phyloP scores from a whole-genome alignment of 2,888 invertebrate genomes.

The Latrodectus hesperus region DNA sequence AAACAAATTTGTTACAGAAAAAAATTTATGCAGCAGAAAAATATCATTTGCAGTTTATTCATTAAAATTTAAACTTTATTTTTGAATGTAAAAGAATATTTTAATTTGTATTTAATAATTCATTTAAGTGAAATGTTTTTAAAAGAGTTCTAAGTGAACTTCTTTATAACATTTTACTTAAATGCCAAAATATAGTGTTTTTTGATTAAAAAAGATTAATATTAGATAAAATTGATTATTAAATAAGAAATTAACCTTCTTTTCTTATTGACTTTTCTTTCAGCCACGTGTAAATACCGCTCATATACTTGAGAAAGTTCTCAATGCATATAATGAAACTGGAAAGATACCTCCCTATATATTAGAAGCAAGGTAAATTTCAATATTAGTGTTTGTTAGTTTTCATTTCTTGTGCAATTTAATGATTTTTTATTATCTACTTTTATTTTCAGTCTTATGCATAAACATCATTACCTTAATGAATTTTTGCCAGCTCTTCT shows the following conservation, averaged over 20 bases:
- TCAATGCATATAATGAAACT: conserved; percentile 6
- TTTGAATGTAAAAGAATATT: neutral
- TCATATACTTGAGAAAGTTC: conserved; percentile 17
- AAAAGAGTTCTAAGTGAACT: neutral
- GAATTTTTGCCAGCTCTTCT: conserved; percentile 46
- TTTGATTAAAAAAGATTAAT: no score
- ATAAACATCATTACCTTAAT: conserved; percentile 45
- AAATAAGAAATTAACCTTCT: neutral
- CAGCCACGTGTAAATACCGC: conserved; percentile 27
- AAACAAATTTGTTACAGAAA: no score
- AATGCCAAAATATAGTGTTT: no score
- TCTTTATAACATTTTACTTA: no score
- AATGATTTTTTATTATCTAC: neutral
- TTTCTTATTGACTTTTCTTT: neutral
- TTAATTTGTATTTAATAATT: neutral
- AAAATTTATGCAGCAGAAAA: no score
- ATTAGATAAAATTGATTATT: neutral
- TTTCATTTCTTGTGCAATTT: neutral
- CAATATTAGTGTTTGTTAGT: neutral
- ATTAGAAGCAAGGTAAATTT: conserved; percentile 40
- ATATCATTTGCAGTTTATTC: no score
- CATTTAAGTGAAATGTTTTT: neutral
- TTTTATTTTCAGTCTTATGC: conserved; percentile 23
- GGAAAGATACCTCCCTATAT: conserved; percentile 36
- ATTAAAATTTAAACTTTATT: no score